Percentiles rank a stretch among this genome's conserved stretches.
Conservation (phyloP, 2,113 vertebrate genomes). For the Seriola dumerili region DNA sequence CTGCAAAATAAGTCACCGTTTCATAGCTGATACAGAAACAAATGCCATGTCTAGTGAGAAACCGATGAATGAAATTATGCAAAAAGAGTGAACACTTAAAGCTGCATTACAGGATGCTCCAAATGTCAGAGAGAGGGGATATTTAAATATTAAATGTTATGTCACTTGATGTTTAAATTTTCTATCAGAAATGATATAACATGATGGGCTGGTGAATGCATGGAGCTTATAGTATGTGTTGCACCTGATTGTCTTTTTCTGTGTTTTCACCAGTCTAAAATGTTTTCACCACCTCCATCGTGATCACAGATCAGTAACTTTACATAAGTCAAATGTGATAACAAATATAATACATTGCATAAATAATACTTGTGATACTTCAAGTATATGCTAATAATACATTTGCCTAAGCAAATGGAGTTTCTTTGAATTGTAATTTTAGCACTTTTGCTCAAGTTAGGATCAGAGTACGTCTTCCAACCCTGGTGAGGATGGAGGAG, state of each 20-base stretch:
- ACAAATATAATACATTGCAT: neutral
- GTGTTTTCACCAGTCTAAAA: neutral
- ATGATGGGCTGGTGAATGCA: too few relatives aligned
- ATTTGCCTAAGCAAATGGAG: too few relatives aligned
- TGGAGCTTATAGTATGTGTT: neutral
- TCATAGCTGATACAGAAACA: slow-evolving; percentile 17
- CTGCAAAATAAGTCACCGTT: neutral
- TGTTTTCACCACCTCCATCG: slow-evolving; percentile 15
- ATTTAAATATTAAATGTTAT: neutral
- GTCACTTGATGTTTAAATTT: neutral
- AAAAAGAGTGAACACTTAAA: neutral
- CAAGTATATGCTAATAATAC: neutral
- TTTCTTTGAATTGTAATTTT: neutral
- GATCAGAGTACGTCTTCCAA: neutral
- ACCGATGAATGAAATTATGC: neutral
- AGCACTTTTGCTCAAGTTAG: neutral
- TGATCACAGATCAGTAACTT: neutral
- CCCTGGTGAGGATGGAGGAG: neutral
- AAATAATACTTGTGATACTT: neutral
- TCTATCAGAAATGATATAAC: neutral
- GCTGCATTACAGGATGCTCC: neutral
- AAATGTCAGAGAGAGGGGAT: neutral
- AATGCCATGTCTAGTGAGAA: neutral
- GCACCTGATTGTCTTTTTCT: slow-evolving; percentile 4
- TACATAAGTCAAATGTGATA: neutral